phyloP scores from a whole-genome alignment of 2,113 vertebrate species.

The Oncorhynchus mykiss region DNA sequence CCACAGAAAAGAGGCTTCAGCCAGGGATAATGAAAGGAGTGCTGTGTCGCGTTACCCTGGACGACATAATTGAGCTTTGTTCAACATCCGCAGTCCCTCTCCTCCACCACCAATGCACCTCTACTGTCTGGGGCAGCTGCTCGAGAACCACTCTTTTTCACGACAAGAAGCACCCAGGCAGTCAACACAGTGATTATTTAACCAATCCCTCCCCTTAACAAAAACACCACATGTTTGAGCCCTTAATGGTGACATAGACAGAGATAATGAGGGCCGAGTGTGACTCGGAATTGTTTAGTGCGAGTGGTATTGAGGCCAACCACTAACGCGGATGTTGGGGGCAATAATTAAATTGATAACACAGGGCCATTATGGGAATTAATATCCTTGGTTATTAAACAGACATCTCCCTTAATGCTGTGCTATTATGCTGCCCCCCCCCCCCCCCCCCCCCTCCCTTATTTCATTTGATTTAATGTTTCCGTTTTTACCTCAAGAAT shows the following conservation, averaged over 20 bases:
- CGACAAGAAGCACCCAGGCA: neutral
- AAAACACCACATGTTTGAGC: neutral
- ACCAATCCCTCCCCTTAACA: neutral
- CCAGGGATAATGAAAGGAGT: constrained; percentile 31
- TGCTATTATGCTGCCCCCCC: neutral
- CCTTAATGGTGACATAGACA: neutral
- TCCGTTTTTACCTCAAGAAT: constrained; percentile 10
- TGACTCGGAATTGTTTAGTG: neutral
- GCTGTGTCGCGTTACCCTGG: constrained; percentile 28
- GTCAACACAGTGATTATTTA: neutral
- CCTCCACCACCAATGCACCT: constrained; percentile 7
- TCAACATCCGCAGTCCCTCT: constrained; percentile 17
- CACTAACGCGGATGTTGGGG: neutral
- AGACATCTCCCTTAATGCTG: neutral
- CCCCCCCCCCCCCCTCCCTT: neutral
- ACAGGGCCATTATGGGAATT: neutral
- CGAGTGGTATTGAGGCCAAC: neutral
- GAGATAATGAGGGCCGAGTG: neutral
- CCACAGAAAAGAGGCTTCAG: constrained; percentile 31
- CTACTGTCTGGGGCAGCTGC: neutral
- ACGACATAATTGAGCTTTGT: constrained; percentile 47
- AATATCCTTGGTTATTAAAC: neutral
- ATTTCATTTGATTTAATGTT: constrained; percentile 13
- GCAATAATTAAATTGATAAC: constrained; percentile 3
- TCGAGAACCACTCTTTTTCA: neutral